Base-by-base conservation (phyloP, 2,113 vertebrate genomes). In the Gymnorhina tibicen region DNA sequence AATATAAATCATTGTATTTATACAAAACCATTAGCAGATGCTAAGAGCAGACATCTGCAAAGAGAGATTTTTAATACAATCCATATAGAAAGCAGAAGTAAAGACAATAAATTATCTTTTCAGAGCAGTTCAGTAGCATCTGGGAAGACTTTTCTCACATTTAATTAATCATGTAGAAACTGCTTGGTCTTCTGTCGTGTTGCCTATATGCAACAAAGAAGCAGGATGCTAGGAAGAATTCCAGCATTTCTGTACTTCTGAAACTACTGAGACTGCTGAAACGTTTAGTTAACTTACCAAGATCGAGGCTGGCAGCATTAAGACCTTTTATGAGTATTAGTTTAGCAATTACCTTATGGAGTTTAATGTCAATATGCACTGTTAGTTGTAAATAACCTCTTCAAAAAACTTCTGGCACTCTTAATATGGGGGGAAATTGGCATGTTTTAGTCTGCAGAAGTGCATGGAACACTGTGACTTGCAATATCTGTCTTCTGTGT, bases 401-500 rank as follows among this genome's bases (percentile, higher is more conserved):
- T 52, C 5, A 2, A 60, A 60, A 60, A 52, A 9, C 30, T 35
- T 47, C 14, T 33, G 15, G 3, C 76, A 15, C 27, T 60, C 53
- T 33, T n/a, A 44, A 17, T 39, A 26, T 7, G 13, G 16, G 3
- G 3, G 7, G 3, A 64, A 59, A 39, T 12, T 2, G 3, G 2
- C 0, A 17, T 14, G 70, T 76, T 88, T 35, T 13, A 68, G 3
- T 28, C 27, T 74, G 13, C 14, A 58, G 13, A 68, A 33, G 1
- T 24, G 2, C 32, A 22, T 46, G 11, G 28, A 69, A 52, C 6
- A 21, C 14, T 49, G 3, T n/a, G 20, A 39, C 81, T 81, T 70
- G 7, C 13, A 50, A 5, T 30, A 46, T 22, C 7, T 66, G 16
- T 37, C 13, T 92, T 77, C 30, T 9, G 7, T 12, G 39, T 5